Conservation (phyloP, 1,140 invertebrate genomes). For the Philopotamus ludificatus region DNA sequence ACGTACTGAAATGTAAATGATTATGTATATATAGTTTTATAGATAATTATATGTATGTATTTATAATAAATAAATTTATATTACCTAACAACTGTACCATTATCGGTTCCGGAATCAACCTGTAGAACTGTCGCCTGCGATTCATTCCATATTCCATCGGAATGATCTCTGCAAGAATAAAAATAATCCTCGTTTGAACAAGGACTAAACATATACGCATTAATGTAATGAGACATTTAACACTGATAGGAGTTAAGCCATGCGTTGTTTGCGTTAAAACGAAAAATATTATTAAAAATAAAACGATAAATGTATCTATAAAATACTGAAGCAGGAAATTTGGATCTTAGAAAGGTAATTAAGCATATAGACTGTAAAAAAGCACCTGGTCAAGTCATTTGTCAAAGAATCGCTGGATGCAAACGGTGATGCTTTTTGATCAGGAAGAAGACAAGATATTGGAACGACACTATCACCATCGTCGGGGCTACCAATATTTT, state of each 20-base stretch:
- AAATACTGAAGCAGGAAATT: background rate
- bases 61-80: conserved; percentile 1
- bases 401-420: conserved; percentile 78
- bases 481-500: conserved; percentile 39
- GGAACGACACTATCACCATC: conserved; percentile 50
- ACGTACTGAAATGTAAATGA: conserved; percentile 48
- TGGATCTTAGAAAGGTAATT: background rate
- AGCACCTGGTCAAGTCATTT: conserved; percentile 64
- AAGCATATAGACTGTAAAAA: background rate
- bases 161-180: conserved; percentile 65
- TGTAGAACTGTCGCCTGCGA: conserved; percentile 80
- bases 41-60: background rate
- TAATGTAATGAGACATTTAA: conserved; percentile 36
- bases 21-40: background rate
- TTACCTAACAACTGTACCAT: conserved; percentile 59
- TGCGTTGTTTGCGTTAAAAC: conserved; percentile 24
- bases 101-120: conserved; percentile 67
- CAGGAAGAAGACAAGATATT: conserved; percentile 44
- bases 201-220: conserved; percentile 34
- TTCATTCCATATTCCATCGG: conserved; percentile 84
- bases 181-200: conserved; percentile 40
- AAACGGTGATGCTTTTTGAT: conserved; percentile 64
- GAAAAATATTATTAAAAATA: background rate
- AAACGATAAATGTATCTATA: background rate
- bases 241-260: conserved; percentile 33